Percentiles rank a stretch among this genome's conserved stretches.
Evolutionary conservation across 2,113 vertebrate genomes (phyloP).

Genomic region (Sialia sialis): DNA sequence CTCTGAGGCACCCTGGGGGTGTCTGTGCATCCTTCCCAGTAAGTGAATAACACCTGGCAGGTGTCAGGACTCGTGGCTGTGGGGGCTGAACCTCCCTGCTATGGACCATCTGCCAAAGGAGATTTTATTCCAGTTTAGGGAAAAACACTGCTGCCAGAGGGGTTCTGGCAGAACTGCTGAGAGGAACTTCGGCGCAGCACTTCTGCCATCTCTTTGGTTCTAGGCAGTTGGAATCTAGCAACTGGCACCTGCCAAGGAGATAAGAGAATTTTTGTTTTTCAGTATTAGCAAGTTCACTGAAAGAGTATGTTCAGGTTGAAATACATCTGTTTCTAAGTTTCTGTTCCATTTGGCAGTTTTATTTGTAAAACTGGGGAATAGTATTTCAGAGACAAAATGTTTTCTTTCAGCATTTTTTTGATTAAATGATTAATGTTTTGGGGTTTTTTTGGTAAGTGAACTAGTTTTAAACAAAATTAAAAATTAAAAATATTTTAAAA

Average conservation of each 20-base stretch:
- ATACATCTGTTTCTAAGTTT: not conserved
- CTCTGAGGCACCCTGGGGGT: not conserved
- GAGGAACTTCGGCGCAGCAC: not conserved
- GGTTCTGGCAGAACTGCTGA: not conserved
- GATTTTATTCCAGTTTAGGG: not conserved
- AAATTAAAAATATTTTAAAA: not conserved
- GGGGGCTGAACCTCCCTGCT: not conserved
- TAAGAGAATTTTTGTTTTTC: not conserved
- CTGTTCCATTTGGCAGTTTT: not conserved
- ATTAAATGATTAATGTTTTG: not conserved
- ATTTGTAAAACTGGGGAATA: not conserved
- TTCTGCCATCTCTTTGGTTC: not conserved
- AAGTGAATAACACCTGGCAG: not conserved
- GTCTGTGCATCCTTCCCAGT: not conserved
- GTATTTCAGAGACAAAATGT: not conserved
- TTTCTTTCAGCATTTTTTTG: not conserved
- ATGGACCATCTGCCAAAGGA: not conserved
- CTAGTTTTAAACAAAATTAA: not conserved
- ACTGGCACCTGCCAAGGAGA: not conserved
- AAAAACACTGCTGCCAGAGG: not conserved
- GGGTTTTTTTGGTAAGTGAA: accelerated
- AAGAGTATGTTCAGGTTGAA: not conserved
- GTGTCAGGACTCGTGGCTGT: accelerated
- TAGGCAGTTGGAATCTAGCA: not conserved
- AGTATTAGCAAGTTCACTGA: not conserved